Base-by-base conservation (phyloP, 2,113 vertebrate genomes). In the Forbesichthys agassizii region DNA sequence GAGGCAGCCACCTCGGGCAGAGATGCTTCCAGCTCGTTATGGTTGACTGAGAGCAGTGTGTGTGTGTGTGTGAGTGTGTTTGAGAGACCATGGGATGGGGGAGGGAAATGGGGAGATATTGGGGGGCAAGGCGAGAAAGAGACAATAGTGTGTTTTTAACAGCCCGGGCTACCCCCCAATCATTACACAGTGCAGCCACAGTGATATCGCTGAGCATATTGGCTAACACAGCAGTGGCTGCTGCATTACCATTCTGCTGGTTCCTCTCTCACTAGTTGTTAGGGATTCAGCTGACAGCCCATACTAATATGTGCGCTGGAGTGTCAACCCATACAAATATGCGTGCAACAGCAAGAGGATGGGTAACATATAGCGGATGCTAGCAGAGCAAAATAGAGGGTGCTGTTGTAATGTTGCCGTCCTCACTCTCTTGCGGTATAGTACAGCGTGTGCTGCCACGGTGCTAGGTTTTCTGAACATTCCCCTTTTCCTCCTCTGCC, bases 251-350 rank as follows among this genome's bases (percentile, higher is more conserved):
- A 82, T 85, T 86, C 81, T 62, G 73, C 79, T 53, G 70, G 71
- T 85, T 63, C 66, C 80, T 74, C 71, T 72, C 73, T 42, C 36
- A 59, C 77, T 77, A 54, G 84, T 74, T 82, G 79, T 86, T 81
- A 72, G 75, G 63, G 80, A 74, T 74, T 49, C 61, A 3, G 80
- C 81, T 85, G 88, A 88, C 83, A 88, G 87, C 79, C 80, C 85
- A 75, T 84, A 77, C 84, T 84, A 88, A 86, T 88, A 69, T 73
- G 76, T 77, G 84, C 60, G 78, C 52, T 36, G 79, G 63, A 67
- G 77, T 79, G 68, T 73, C 83, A 77, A 79, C 76, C 58, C 73
- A 84, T 84, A 82, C 83, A 80, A 86, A 84, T 81, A 76, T 74
- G 73, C 56, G 70, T 62, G 66, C 71, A 74, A 69, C 61, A 74